phyloP scores from a whole-genome alignment of 2,888 invertebrate species.

The Polylopha cassiicola region DNA sequence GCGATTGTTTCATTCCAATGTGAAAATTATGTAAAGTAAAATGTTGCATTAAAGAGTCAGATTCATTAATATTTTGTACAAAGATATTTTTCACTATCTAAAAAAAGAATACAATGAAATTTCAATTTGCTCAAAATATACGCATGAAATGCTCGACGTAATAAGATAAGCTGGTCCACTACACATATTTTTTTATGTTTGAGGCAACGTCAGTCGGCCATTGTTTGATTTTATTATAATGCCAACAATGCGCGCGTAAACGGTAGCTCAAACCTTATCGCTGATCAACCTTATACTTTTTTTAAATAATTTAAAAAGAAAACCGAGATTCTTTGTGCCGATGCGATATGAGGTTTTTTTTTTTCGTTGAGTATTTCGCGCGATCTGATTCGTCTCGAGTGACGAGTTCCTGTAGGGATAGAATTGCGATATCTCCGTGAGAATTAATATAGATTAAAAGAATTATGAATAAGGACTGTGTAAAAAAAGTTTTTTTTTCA shows the following conservation, averaged over 20 bases:
- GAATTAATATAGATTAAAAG: constrained; percentile 12
- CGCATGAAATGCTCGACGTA: constrained; percentile 41
- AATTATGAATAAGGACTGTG: neutral
- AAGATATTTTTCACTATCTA: too few relatives aligned
- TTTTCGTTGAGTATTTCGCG: constrained; percentile 51
- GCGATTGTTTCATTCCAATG: too few relatives aligned
- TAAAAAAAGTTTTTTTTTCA: too few relatives aligned
- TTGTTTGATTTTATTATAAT: constrained; percentile 72
- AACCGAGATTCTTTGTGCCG: constrained; percentile 52
- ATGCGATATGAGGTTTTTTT: constrained; percentile 53
- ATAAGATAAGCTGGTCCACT: constrained; percentile 52
- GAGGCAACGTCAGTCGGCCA: constrained; percentile 52
- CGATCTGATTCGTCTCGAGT: constrained; percentile 49
- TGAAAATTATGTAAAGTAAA: too few relatives aligned
- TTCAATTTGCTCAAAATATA: constrained; percentile 10
- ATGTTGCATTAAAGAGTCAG: too few relatives aligned
- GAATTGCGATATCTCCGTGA: constrained; percentile 18
- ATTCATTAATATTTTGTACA: too few relatives aligned
- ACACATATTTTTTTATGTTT: constrained; percentile 47
- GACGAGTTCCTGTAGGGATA: constrained; percentile 43
- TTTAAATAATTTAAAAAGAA: constrained; percentile 51
- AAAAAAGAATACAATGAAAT: neutral
- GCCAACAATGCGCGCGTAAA: constrained; percentile 70
- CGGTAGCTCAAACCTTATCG: constrained; percentile 71
- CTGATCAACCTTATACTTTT: constrained; percentile 70